These are phyloP conservation scores for Oligia strigilis DNA, from an alignment of 2,888 invertebrate species.

Conservation along the genomic window DNA sequence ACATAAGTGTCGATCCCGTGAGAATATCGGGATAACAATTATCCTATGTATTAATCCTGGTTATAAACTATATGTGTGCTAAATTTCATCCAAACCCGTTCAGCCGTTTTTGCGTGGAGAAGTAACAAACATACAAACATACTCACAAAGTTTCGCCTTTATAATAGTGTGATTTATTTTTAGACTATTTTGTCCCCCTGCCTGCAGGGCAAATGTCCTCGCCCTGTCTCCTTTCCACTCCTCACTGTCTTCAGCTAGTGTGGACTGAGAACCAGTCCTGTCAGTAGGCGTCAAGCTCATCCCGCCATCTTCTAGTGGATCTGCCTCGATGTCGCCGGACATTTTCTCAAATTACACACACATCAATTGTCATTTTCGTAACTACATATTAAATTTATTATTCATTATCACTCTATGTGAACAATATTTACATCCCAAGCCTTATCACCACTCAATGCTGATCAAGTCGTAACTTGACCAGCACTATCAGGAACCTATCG, in stretches of 20 bases:
- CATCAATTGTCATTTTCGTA: not conserved
- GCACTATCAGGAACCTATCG: constrained; percentile 67
- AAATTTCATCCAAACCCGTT: too few species aligned
- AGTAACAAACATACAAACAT: too few species aligned
- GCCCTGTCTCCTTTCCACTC: not conserved
- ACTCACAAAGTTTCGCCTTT: too few species aligned
- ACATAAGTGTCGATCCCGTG: too few species aligned
- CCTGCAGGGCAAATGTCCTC: not conserved
- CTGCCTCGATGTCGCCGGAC: not conserved
- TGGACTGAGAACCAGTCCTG: not conserved
- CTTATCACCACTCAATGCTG: constrained; percentile 22
- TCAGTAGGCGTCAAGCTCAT: not conserved
- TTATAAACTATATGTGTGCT: too few species aligned
- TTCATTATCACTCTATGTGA: constrained; percentile 6
- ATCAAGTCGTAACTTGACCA: constrained; percentile 49
- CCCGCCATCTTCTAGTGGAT: not conserved
- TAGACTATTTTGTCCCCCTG: not conserved
- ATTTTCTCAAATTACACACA: not conserved
- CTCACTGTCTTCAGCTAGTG: not conserved
- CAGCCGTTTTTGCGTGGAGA: too few species aligned
- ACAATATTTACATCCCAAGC: not conserved
- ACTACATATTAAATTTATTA: not conserved
- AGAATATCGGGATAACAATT: too few species aligned
- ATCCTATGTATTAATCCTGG: too few species aligned
- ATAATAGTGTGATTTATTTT: not conserved